A percentile compares a stretch with the other conserved stretches of the same genome.
phyloP scores from a whole-genome alignment of 2,888 invertebrate genomes.

The Rotaria macrura region DNA sequence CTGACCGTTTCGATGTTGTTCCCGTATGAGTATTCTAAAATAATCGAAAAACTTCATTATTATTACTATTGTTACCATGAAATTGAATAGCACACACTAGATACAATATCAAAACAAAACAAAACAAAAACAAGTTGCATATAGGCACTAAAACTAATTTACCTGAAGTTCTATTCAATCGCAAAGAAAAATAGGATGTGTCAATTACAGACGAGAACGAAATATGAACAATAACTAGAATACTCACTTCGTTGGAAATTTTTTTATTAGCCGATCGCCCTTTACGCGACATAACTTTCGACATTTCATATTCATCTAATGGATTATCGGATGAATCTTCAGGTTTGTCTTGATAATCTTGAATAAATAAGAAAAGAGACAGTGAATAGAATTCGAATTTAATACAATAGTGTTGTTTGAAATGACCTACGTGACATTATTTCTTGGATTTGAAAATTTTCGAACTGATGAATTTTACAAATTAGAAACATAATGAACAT shows the following conservation, averaged over 20 bases:
- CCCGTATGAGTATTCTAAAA: not conserved
- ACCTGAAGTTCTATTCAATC: not conserved
- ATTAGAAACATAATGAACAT: too few relatives aligned
- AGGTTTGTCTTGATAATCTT: conserved; percentile 4
- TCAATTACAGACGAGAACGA: too few relatives aligned
- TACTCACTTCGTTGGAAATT: not conserved
- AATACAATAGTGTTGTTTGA: too few relatives aligned
- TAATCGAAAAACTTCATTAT: not conserved
- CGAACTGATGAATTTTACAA: too few relatives aligned
- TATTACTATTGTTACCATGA: not conserved
- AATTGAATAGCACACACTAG: not conserved
- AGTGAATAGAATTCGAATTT: not conserved
- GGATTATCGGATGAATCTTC: not conserved
- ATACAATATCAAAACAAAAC: not conserved
- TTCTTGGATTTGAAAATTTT: too few relatives aligned
- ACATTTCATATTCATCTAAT: conserved; percentile 16
- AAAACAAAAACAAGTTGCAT: not conserved
- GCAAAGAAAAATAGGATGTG: not conserved
- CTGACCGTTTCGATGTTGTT: not conserved
- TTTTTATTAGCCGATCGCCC: not conserved
- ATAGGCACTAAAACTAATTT: not conserved
- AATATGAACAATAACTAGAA: too few relatives aligned
- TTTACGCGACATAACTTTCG: not conserved
- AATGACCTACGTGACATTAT: too few relatives aligned
- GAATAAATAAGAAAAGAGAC: not conserved